Evolutionary conservation across 2,888 invertebrate genomes (phyloP).

Genomic region (Ellobium chinense): DNA sequence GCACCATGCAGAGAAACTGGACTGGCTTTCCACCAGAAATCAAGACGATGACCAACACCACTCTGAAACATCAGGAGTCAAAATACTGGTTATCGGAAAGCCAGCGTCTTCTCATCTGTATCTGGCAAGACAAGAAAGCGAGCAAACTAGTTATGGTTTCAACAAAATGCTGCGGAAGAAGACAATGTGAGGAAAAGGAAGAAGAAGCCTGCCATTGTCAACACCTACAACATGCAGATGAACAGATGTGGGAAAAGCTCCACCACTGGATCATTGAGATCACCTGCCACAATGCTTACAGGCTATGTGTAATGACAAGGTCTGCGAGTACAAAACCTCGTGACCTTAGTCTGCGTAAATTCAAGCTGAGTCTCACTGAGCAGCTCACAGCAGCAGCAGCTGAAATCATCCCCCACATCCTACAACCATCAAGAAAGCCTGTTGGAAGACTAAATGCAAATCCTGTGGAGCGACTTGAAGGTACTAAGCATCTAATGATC

Average conservation of each 20-base stretch:
- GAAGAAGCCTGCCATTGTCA: not conserved
- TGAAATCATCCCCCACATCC: not conserved
- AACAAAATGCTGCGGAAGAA: too few relatives aligned
- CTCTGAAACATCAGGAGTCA: too few relatives aligned
- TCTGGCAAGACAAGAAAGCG: too few relatives aligned
- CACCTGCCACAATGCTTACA: not conserved
- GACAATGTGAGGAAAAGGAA: too few relatives aligned
- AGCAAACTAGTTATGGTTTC: too few relatives aligned
- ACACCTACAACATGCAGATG: not conserved
- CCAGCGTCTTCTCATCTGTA: too few relatives aligned
- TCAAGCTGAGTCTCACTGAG: constrained; percentile 10
- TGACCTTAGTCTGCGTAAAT: not conserved
- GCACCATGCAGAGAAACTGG: not conserved
- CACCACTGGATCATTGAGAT: constrained; percentile 13
- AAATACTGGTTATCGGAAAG: too few relatives aligned
- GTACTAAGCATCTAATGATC: not conserved
- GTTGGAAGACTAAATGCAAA: not conserved
- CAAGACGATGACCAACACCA: too few relatives aligned
- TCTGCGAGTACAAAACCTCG: not conserved
- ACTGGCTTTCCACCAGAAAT: too few relatives aligned
- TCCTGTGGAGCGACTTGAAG: not conserved
- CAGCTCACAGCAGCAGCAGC: not conserved
- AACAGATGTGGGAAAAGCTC: constrained; percentile 25
- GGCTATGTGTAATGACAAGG: not conserved
- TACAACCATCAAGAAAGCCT: not conserved